phyloP scores from a whole-genome alignment of 2,113 vertebrate genomes.

The Entosphenus tridentatus region DNA sequence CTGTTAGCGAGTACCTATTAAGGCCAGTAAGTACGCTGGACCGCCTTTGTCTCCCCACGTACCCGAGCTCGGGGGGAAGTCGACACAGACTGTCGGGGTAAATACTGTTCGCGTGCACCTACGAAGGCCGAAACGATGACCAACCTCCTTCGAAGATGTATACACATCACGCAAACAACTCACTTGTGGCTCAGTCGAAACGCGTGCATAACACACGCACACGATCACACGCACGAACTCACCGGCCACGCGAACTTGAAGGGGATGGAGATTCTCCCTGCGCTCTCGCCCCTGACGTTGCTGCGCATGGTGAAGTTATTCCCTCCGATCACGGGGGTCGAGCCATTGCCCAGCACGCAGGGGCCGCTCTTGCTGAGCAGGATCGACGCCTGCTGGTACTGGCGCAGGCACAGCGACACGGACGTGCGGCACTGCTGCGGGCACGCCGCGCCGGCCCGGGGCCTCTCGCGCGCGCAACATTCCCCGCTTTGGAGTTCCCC shows the following conservation, averaged over 20 bases:
- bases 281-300: not conserved
- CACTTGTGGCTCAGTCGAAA: too few species aligned
- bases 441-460: not conserved
- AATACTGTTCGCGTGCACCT: too few species aligned
- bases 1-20: too few species aligned
- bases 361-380: not conserved
- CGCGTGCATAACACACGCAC: not conserved
- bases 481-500: not conserved
- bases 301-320: not conserved
- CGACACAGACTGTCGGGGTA: too few species aligned
- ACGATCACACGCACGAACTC: not conserved
- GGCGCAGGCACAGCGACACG: not conserved
- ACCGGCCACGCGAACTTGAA: constrained; percentile 4
- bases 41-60: too few species aligned
- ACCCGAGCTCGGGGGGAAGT: too few species aligned
- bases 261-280: not conserved
- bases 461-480: not conserved
- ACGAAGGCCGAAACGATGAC: too few species aligned
- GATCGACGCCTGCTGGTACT: not conserved
- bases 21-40: too few species aligned
- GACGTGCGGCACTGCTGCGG: constrained; percentile 3
- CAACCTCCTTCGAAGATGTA: too few species aligned
- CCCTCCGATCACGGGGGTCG: not conserved
- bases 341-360: constrained; percentile 4
- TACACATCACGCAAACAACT: too few species aligned